A percentile compares a stretch with the other conserved stretches of the same genome.
These are phyloP conservation scores for Phyllotis vaccarum DNA, from an alignment of 2,797 vertebrate genomes.

Conservation along the genomic window DNA sequence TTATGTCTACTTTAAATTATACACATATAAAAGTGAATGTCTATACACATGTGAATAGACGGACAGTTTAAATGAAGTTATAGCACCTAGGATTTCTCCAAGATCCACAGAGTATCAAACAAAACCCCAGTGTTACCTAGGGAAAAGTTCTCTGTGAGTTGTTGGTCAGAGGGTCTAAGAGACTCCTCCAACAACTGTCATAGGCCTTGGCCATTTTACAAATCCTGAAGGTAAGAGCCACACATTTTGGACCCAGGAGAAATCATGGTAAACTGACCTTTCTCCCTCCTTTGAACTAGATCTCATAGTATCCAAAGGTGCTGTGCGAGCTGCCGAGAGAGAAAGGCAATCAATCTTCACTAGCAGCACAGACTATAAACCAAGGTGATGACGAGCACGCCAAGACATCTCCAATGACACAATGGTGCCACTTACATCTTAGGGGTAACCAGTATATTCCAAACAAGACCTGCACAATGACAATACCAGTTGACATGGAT, in stretches of 20 bases:
- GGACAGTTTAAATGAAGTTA: background rate
- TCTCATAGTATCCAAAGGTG: background rate
- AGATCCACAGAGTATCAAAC: background rate
- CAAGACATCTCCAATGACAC: too few species aligned
- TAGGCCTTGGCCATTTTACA: background rate
- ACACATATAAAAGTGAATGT: background rate
- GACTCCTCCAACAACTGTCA: background rate
- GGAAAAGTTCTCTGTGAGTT: background rate
- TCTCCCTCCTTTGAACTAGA: background rate
- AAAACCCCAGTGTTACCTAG: background rate
- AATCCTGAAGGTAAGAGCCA: background rate
- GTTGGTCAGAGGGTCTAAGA: background rate
- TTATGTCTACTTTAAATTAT: background rate
- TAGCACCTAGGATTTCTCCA: background rate
- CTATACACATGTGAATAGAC: background rate
- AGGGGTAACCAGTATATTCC: background rate
- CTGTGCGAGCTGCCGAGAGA: background rate
- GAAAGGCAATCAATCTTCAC: background rate
- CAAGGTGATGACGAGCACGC: too few species aligned
- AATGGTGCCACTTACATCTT: background rate
- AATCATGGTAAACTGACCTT: background rate
- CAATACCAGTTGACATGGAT: background rate
- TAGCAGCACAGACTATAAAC: background rate
- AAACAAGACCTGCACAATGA: background rate
- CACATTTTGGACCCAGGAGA: background rate